A percentile compares a stretch with the other conserved stretches of the same genome.
Evolutionary conservation across 2,797 vertebrate genomes (phyloP).

Genomic region (Catostomus latipinnis): DNA sequence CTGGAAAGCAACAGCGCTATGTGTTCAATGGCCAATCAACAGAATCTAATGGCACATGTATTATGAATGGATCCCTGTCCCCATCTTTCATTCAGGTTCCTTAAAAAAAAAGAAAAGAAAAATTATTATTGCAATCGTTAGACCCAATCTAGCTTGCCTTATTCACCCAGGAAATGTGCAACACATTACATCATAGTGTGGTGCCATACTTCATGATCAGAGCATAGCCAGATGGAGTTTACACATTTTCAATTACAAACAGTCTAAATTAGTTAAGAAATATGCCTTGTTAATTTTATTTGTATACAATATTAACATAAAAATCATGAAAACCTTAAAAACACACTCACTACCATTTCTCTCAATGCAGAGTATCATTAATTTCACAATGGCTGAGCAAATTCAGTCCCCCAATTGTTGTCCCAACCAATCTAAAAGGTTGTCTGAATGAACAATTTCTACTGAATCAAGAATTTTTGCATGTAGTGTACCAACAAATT

Average conservation of each 20-base stretch:
- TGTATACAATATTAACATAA: no score
- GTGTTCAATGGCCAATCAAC: conserved; percentile 46
- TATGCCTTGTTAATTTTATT: no score
- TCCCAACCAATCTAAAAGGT: no score
- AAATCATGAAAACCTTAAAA: no score
- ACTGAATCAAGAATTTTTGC: no score
- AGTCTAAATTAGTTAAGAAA: not conserved
- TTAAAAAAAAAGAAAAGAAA: not conserved
- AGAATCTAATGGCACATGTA: conserved; percentile 51
- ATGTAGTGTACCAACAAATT: no score
- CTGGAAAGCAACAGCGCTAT: conserved; percentile 33
- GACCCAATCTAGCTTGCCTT: conserved; percentile 16
- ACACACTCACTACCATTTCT: no score
- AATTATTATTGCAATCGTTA: conserved; percentile 50
- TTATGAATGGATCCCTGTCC: conserved; percentile 25
- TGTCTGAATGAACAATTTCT: no score
- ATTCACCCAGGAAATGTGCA: not conserved
- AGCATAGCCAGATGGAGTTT: no score
- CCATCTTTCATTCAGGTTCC: conserved; percentile 21
- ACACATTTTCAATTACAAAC: not conserved
- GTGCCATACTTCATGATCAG: not conserved
- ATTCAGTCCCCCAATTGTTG: no score
- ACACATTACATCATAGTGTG: conserved; percentile 43
- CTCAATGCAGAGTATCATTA: no score
- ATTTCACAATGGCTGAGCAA: no score